Percentiles rank a stretch among this genome's conserved stretches.
Conservation (phyloP, 1,140 invertebrate species). For the Atta colombica region DNA sequence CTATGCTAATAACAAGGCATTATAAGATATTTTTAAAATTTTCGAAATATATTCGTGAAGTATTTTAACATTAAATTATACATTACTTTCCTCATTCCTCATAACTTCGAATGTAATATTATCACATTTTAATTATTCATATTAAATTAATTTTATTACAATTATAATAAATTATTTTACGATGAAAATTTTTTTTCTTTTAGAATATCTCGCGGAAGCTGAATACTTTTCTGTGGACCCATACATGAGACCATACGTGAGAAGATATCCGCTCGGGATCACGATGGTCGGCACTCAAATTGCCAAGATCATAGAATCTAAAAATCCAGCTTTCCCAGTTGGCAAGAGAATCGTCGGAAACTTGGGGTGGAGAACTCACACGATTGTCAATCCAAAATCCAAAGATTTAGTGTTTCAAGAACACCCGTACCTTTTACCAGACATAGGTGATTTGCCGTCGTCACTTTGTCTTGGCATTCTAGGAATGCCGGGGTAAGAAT, state of each 20-base stretch:
- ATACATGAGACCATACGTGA: constrained; percentile 89
- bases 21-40: too few species aligned
- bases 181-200: constrained; percentile 54
- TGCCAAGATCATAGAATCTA: constrained; percentile 89
- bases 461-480: constrained; percentile 88
- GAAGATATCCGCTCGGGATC: constrained; percentile 85
- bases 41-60: too few species aligned
- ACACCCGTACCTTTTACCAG: constrained; percentile 85
- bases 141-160: too few species aligned
- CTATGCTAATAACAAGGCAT: too few species aligned
- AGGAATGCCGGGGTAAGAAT: constrained; percentile 89
- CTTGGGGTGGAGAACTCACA: constrained; percentile 89
- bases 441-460: constrained; percentile 87
- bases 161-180: too few species aligned
- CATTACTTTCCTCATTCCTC: too few species aligned
- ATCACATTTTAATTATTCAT: too few species aligned
- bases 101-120: too few species aligned
- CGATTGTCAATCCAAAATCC: constrained; percentile 78
- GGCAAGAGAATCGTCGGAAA: constrained; percentile 87
- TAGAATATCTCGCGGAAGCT: constrained; percentile 90
- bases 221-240: constrained; percentile 91
- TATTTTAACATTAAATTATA: too few species aligned
- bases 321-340: constrained; percentile 88
- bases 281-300: constrained; percentile 89
- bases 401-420: neutral